Conservation (phyloP, 64 coral and sea anemone species). For the Montipora capricornis region DNA sequence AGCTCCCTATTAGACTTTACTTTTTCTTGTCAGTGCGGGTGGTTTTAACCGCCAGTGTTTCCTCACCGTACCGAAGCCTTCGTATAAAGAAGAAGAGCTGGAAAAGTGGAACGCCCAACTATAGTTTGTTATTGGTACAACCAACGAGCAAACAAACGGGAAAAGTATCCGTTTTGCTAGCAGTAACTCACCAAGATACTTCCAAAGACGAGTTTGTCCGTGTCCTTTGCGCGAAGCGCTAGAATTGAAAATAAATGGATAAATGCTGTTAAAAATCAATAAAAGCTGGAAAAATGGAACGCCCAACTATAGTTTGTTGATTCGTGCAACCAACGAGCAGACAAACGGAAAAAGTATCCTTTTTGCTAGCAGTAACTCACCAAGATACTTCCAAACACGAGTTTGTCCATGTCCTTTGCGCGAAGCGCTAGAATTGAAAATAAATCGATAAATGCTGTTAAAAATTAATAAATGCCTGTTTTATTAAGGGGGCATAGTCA, state of each 20-base stretch:
- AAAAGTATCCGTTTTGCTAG: constrained; percentile 57
- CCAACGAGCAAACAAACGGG: constrained; percentile 3
- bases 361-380: constrained; percentile 48
- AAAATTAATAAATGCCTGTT: no score
- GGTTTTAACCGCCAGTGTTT: not conserved
- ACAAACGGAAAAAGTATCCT: constrained; percentile 1
- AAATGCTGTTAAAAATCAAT: not conserved
- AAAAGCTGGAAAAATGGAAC: constrained; percentile 18
- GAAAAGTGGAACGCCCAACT: constrained; percentile 21
- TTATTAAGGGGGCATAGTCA: no score
- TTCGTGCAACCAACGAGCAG: constrained; percentile 59
- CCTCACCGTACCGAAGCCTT: not conserved
- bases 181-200: constrained; percentile 5
- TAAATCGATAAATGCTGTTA: not conserved
- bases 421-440: not conserved
- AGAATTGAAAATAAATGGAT: not conserved
- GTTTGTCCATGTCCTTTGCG: constrained; percentile 50
- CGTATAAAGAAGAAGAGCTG: constrained; percentile 44
- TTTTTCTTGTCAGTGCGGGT: no score
- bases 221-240: constrained; percentile 23
- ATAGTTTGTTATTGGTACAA: constrained; percentile 64
- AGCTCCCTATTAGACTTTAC: no score
- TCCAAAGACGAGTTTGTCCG: constrained; percentile 25
- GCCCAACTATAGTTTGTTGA: constrained; percentile 53
- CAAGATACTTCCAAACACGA: constrained; percentile 7